These are phyloP conservation scores for Rugalucina vietnamica DNA, from an alignment of 2,888 invertebrate species.

Conservation along the genomic window DNA sequence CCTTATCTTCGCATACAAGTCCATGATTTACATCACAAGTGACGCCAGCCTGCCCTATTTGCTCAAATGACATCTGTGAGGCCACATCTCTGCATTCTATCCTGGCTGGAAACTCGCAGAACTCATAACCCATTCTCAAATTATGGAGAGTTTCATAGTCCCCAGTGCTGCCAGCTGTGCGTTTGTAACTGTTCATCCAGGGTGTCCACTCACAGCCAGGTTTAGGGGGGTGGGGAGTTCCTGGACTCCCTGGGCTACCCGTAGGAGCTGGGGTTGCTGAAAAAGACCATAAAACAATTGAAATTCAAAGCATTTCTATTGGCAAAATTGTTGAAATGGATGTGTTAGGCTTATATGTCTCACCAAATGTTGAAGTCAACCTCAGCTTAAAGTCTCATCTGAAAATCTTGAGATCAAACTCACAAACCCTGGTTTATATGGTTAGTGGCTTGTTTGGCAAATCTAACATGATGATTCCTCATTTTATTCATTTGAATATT, in stretches of 20 bases:
- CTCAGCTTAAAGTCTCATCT: too few relatives aligned
- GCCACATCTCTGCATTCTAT: conserved; percentile 91
- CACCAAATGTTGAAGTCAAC: neutral
- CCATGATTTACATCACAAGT: conserved; percentile 87
- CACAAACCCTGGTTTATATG: too few relatives aligned
- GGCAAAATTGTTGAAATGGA: neutral
- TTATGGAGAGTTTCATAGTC: conserved; percentile 78
- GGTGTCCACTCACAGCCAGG: conserved; percentile 87
- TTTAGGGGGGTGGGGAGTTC: conserved; percentile 54
- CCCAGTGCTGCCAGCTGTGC: conserved; percentile 71
- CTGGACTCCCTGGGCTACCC: conserved; percentile 39
- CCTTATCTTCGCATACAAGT: conserved; percentile 71
- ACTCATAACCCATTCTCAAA: conserved; percentile 68
- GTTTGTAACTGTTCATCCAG: conserved; percentile 88
- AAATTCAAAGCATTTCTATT: neutral
- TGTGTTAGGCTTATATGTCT: neutral
- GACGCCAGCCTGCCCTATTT: conserved; percentile 89
- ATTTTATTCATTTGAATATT: too few relatives aligned
- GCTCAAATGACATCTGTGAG: conserved; percentile 87
- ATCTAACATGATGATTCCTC: too few relatives aligned
- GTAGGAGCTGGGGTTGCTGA: conserved; percentile 30
- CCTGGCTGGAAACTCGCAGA: conserved; percentile 83
- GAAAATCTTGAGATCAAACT: too few relatives aligned
- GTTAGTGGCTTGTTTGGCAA: too few relatives aligned
- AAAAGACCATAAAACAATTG: neutral